phyloP scores from a whole-genome alignment of 2,797 vertebrate genomes.

The Tadarida brasiliensis region DNA sequence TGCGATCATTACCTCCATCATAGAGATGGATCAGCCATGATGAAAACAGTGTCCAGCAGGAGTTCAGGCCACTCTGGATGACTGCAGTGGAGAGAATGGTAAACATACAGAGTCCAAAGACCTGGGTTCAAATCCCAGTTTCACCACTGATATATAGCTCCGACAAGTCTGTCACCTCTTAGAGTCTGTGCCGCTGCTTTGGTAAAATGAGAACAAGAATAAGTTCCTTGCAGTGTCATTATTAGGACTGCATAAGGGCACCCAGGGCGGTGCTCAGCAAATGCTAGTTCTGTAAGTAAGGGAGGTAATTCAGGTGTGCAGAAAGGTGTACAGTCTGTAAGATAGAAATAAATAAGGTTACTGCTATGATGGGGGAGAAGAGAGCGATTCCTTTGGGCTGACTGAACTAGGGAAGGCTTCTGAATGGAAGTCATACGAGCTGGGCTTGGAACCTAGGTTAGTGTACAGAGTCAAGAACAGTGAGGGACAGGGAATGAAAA shows the following conservation, averaged over 20 bases:
- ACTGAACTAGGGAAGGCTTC: neutral
- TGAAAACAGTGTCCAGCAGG: neutral
- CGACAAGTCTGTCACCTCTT: neutral
- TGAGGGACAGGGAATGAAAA: neutral
- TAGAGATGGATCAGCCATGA: neutral
- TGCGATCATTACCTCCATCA: neutral
- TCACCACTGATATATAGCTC: neutral
- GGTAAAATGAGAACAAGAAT: neutral
- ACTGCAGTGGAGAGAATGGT: neutral
- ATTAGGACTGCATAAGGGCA: rapidly evolving
- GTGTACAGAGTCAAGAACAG: neutral
- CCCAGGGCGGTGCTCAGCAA: neutral
- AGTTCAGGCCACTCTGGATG: neutral
- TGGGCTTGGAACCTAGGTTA: neutral
- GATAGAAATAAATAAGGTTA: neutral
- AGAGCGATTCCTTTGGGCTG: neutral
- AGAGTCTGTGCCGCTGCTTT: neutral
- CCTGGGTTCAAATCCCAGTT: neutral
- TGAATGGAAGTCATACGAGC: neutral
- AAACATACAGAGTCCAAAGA: rapidly evolving
- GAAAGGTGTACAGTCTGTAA: neutral
- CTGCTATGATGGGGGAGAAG: neutral
- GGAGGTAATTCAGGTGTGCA: neutral
- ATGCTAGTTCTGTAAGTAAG: neutral
- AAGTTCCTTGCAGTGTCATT: too few relatives aligned